These are phyloP conservation scores for Cromileptes altivelis DNA, from an alignment of 2,113 vertebrate species.

Conservation along the genomic window DNA sequence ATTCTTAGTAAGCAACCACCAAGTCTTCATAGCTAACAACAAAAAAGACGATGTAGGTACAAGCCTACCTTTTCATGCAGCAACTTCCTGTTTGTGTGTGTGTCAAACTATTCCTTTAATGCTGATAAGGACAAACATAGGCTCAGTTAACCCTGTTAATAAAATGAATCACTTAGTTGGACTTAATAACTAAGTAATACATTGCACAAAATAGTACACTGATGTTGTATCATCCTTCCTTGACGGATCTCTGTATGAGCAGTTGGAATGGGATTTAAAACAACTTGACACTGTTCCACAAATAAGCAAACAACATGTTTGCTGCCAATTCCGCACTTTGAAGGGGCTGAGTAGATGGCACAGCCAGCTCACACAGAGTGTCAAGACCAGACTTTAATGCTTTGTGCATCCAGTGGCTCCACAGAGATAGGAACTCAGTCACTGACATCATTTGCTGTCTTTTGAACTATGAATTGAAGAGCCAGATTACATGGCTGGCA, in stretches of 20 bases:
- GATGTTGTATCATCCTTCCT: not conserved
- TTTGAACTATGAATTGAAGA: constrained; percentile 57
- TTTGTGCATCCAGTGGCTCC: constrained; percentile 38
- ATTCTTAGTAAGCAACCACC: not conserved
- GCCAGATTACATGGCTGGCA: constrained; percentile 56
- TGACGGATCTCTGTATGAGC: constrained; percentile 9
- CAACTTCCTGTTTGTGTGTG: constrained; percentile 2
- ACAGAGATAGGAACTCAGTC: constrained; percentile 45
- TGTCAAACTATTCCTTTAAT: not conserved
- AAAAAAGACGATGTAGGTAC: not conserved
- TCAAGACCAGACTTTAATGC: constrained; percentile 48
- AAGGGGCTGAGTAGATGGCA: constrained; percentile 28
- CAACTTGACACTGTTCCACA: constrained; percentile 35
- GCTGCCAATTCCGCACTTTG: constrained; percentile 53
- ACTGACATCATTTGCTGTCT: constrained; percentile 43
- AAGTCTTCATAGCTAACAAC: not conserved
- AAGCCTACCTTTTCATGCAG: not conserved
- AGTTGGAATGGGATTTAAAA: constrained; percentile 27
- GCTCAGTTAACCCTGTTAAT: not conserved
- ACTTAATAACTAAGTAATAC: not conserved
- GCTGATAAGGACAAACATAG: not conserved
- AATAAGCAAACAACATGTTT: constrained; percentile 44
- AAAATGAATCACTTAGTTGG: not conserved
- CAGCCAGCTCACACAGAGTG: constrained; percentile 22
- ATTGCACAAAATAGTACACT: not conserved